A percentile compares a stretch with the other conserved stretches of the same genome.
phyloP scores from a whole-genome alignment of 2,113 vertebrate genomes.

The Ailurus styani region DNA sequence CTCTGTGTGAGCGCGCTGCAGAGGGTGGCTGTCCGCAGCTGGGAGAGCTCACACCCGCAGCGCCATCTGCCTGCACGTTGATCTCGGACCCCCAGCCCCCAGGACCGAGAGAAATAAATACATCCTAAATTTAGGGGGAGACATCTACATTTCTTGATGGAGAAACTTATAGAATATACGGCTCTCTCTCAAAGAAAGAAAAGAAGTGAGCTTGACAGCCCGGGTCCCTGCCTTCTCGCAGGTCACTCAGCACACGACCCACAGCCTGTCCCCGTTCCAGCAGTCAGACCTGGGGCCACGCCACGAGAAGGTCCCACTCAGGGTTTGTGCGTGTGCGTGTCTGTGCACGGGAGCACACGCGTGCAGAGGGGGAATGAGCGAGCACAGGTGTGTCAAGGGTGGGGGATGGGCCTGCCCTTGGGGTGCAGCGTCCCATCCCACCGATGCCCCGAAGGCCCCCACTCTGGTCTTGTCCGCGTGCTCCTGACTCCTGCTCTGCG shows the following conservation, averaged over 20 bases:
- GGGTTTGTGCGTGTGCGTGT: background rate
- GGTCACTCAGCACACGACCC: no score
- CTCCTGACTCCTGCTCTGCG: background rate
- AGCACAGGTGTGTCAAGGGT: background rate
- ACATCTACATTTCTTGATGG: no score
- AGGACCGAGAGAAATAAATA: background rate
- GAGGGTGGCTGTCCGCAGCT: background rate
- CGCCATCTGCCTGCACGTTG: rapidly evolving
- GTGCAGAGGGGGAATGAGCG: background rate
- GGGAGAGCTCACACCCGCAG: no score
- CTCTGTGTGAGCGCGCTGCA: rapidly evolving
- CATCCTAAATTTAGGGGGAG: no score
- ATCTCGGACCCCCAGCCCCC: background rate
- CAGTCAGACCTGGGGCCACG: background rate
- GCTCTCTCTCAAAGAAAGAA: no score
- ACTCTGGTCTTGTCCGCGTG: background rate
- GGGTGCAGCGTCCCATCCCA: background rate
- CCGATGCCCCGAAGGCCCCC: background rate
- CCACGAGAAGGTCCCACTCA: background rate
- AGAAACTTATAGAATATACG: no score
- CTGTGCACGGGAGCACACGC: background rate
- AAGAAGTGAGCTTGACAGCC: no score
- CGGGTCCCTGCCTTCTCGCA: no score
- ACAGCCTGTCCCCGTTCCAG: no score
- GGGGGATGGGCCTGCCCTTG: background rate